These are phyloP conservation scores for Heterocephalus glaber DNA, from an alignment of 2,113 vertebrate species.

Conservation along the genomic window DNA sequence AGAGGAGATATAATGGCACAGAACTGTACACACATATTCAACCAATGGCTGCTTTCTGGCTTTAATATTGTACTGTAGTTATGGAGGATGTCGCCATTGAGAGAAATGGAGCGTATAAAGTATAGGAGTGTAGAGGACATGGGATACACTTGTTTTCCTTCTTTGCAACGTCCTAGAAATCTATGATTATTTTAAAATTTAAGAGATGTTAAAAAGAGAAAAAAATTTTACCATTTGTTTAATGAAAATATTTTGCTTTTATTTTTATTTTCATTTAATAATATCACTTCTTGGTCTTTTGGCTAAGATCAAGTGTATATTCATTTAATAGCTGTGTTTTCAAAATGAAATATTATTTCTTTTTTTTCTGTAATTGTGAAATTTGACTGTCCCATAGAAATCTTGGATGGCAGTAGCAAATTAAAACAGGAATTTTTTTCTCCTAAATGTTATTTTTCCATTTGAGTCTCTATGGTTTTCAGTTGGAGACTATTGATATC, in stretches of 20 bases:
- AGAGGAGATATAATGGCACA: neutral
- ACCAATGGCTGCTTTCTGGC: neutral
- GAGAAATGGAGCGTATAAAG: neutral
- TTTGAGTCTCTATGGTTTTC: neutral
- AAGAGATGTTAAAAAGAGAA: neutral
- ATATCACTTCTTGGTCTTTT: neutral
- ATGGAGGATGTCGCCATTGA: neutral
- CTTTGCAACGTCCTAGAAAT: slow-evolving; percentile 35
- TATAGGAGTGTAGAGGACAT: neutral
- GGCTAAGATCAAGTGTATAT: neutral
- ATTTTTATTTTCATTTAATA: neutral
- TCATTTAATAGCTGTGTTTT: slow-evolving; percentile 32
- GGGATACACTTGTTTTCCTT: neutral
- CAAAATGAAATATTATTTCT: slow-evolving; percentile 17
- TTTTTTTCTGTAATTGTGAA: slow-evolving; percentile 28
- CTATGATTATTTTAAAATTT: slow-evolving; percentile 31
- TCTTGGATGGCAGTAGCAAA: neutral
- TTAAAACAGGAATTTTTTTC: slow-evolving; percentile 47
- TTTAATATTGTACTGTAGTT: slow-evolving; percentile 26
- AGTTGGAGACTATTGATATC: neutral
- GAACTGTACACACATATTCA: neutral
- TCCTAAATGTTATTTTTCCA: slow-evolving; percentile 39
- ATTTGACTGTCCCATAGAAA: slow-evolving; percentile 23
- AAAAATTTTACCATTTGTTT: neutral
- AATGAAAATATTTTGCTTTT: slow-evolving; percentile 37